A percentile compares a stretch with the other conserved stretches of the same genome.
Conservation (phyloP, 2,797 vertebrate species). For the Aplochiton taeniatus region DNA sequence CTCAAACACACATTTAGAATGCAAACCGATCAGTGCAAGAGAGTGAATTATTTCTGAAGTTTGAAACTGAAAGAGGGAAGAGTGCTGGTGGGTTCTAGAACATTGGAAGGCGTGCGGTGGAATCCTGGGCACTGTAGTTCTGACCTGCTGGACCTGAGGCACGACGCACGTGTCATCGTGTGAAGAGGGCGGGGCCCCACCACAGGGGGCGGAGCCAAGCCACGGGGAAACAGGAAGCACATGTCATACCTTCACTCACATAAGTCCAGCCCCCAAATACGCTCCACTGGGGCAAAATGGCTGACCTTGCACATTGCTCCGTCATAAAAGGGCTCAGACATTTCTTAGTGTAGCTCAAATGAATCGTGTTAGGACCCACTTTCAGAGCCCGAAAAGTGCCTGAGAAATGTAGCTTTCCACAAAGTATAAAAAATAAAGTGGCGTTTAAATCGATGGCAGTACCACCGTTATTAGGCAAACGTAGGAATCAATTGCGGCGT, state of each 20-base stretch:
- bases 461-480: no score
- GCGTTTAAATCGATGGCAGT: no score
- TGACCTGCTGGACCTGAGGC: slow-evolving; percentile 77
- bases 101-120: slow-evolving; percentile 47
- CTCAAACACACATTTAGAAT: neutral
- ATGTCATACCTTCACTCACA: slow-evolving; percentile 51
- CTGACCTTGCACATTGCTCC: slow-evolving; percentile 42
- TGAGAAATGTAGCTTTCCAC: no score
- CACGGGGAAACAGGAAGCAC: slow-evolving; percentile 57
- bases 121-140: slow-evolving; percentile 50
- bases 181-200: slow-evolving; percentile 49
- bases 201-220: slow-evolving; percentile 57
- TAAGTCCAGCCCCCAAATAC: slow-evolving; percentile 13
- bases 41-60: slow-evolving; percentile 10
- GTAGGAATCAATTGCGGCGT: no score
- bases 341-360: neutral
- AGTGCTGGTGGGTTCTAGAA: neutral
- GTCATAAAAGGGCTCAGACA: neutral
- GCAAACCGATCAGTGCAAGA: slow-evolving; percentile 14
- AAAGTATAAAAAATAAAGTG: no score
- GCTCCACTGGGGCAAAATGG: neutral
- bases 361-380: no score
- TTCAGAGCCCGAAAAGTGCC: no score
- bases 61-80: slow-evolving; percentile 11
- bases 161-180: slow-evolving; percentile 52